phyloP scores from a whole-genome alignment of 2,888 invertebrate species.

The Acanthacorydalis orientalis region DNA sequence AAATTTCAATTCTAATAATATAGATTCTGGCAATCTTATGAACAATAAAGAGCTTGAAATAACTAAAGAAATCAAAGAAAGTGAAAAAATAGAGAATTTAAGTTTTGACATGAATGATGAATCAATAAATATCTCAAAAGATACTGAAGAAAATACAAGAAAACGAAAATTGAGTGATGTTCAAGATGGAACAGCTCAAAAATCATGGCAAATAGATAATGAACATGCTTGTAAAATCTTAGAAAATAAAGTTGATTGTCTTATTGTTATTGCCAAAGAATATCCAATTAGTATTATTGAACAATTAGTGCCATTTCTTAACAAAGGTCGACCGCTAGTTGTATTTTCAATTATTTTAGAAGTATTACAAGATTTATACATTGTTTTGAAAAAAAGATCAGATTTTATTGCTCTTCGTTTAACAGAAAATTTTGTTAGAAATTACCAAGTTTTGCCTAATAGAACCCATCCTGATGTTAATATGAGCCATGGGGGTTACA shows the following conservation, averaged over 20 bases:
- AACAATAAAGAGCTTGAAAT: not conserved
- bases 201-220: slow-evolving; percentile 54
- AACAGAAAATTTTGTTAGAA: slow-evolving; percentile 72
- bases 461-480: slow-evolving; percentile 90
- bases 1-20: not conserved
- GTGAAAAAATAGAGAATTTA: slow-evolving; percentile 6
- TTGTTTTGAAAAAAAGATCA: slow-evolving; percentile 52
- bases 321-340: slow-evolving; percentile 68
- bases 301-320: slow-evolving; percentile 57
- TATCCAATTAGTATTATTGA: slow-evolving; percentile 69
- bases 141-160: slow-evolving; percentile 6
- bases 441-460: slow-evolving; percentile 77
- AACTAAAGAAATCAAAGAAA: slow-evolving; percentile 7
- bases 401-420: slow-evolving; percentile 62
- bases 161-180: slow-evolving; percentile 11
- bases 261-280: slow-evolving; percentile 67
- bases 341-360: slow-evolving; percentile 68
- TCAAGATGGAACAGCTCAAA: slow-evolving; percentile 22
- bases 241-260: slow-evolving; percentile 48
- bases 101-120: not conserved
- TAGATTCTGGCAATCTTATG: not conserved
- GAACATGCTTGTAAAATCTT: slow-evolving; percentile 45
- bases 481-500: slow-evolving; percentile 82
- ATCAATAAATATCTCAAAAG: slow-evolving; percentile 6
- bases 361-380: slow-evolving; percentile 70